A percentile compares a stretch with the other conserved stretches of the same genome.
Evolutionary conservation across 2,888 invertebrate genomes (phyloP).

Genomic region (Diaperis boleti): DNA sequence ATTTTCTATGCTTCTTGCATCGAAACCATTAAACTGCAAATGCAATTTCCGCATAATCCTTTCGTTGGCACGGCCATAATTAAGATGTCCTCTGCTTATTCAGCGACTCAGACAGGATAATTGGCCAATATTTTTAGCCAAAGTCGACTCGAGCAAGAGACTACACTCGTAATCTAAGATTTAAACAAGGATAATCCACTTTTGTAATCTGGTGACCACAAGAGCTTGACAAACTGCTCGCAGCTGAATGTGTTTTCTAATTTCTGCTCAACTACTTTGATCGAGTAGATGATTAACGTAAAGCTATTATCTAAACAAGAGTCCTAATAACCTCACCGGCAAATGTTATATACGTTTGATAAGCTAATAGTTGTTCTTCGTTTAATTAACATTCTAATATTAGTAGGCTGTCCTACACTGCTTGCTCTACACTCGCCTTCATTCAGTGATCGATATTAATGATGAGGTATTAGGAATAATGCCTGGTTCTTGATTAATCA

Average conservation of each 20-base stretch:
- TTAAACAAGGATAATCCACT: constrained; percentile 33
- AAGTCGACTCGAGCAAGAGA: constrained; percentile 11
- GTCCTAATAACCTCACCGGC: constrained; percentile 37
- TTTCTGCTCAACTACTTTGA: constrained; percentile 26
- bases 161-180: constrained; percentile 22
- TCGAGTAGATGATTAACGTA: constrained; percentile 36
- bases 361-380: constrained; percentile 41
- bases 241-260: constrained; percentile 11
- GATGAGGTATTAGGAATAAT: constrained; percentile 37
- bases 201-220: constrained; percentile 22
- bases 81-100: constrained; percentile 30
- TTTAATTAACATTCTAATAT: constrained; percentile 43
- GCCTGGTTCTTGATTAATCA: constrained; percentile 36
- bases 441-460: constrained; percentile 38
- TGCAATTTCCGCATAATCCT: constrained; percentile 31
- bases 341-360: constrained; percentile 36
- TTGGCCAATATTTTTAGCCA: constrained; percentile 25
- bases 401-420: constrained; percentile 33
- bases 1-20: constrained; percentile 14
- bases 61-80: constrained; percentile 21
- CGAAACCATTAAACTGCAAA: constrained; percentile 30
- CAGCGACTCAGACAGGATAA: constrained; percentile 24
- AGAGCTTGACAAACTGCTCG: constrained; percentile 31
- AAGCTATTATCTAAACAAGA: constrained; percentile 40
- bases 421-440: constrained; percentile 35